phyloP scores from a whole-genome alignment of 2,797 vertebrate species.

The Enteromius argenteus region DNA sequence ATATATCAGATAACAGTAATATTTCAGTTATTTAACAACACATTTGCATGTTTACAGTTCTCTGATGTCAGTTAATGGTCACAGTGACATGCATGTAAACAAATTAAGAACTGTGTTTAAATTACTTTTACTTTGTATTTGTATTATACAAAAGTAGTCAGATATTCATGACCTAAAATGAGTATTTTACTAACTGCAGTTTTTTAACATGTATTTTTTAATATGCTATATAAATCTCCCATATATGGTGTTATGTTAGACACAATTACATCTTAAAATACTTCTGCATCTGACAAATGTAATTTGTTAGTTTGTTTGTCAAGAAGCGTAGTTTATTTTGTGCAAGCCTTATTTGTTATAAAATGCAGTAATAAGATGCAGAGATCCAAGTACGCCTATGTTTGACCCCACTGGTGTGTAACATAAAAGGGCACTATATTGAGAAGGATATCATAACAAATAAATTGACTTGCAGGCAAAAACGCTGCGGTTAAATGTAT shows the following conservation, averaged over 20 bases:
- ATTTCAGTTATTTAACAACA: background rate
- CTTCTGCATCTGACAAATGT: background rate
- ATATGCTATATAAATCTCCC: background rate
- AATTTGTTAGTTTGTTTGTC: background rate
- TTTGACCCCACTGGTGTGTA: background rate
- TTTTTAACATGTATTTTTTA: no score
- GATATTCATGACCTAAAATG: no score
- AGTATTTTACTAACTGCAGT: no score
- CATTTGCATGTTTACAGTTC: background rate
- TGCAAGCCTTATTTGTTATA: background rate
- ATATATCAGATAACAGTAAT: background rate
- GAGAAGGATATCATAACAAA: slow-evolving; percentile 20
- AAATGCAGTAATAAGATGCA: background rate
- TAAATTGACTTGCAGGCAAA: slow-evolving; percentile 14
- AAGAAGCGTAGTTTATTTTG: background rate
- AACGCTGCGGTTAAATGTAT: slow-evolving; percentile 18
- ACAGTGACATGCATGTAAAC: background rate
- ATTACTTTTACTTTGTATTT: no score
- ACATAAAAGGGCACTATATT: slow-evolving; percentile 19
- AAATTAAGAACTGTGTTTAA: no score
- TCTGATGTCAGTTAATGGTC: no score
- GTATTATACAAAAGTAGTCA: no score
- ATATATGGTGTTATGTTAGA: background rate
- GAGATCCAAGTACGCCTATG: background rate
- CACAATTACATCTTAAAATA: background rate